These are phyloP conservation scores for Folsomia candida DNA, from an alignment of 2,888 invertebrate species.

Conservation along the genomic window DNA sequence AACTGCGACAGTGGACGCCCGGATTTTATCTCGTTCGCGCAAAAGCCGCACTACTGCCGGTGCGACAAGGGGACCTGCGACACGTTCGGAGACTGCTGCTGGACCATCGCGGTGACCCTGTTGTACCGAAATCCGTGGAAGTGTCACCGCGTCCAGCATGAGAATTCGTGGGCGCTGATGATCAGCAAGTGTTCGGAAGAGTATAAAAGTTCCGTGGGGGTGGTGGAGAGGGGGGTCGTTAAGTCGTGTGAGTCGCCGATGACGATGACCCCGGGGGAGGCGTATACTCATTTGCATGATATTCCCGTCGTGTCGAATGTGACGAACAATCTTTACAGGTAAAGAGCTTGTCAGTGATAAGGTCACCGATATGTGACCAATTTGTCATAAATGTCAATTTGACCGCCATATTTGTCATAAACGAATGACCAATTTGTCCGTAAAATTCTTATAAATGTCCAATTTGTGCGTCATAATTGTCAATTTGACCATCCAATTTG, in stretches of 20 bases:
- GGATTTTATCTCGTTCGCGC: slow-evolving; percentile 14
- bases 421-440: too few relatives aligned
- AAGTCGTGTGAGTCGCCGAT: not conserved
- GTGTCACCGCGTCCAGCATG: slow-evolving; percentile 30
- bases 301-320: slow-evolving; percentile 49
- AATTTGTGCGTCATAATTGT: too few relatives aligned
- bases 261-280: not conserved
- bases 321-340: slow-evolving; percentile 45
- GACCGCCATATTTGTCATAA: too few relatives aligned
- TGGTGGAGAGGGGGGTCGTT: not conserved
- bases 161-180: slow-evolving; percentile 37
- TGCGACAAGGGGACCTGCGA: slow-evolving; percentile 36
- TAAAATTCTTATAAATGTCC: too few relatives aligned
- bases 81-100: slow-evolving; percentile 44
- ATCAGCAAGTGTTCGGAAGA: slow-evolving; percentile 35
- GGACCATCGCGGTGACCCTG: slow-evolving; percentile 3
- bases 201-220: not conserved
- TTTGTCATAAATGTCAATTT: too few relatives aligned
- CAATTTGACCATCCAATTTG: too few relatives aligned
- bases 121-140: slow-evolving; percentile 30
- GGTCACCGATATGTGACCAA: too few relatives aligned
- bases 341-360: too few relatives aligned
- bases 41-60: slow-evolving; percentile 29
- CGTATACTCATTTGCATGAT: slow-evolving; percentile 48
- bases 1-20: slow-evolving; percentile 7